Conservation (phyloP, 2,797 vertebrate species). For the Chiroxiphia lanceolata region DNA sequence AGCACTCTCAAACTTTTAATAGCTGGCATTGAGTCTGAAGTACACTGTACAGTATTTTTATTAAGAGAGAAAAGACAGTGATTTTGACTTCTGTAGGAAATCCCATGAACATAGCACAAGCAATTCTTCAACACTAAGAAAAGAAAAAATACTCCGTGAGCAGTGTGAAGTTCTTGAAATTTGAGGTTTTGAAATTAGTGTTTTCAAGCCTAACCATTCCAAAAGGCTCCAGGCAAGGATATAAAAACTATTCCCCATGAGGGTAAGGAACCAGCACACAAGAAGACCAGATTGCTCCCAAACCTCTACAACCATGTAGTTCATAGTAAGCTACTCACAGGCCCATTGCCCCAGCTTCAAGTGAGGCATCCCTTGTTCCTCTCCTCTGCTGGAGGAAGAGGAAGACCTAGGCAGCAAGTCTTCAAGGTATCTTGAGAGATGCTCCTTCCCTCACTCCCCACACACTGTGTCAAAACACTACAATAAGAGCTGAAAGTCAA, state of each 20-base stretch:
- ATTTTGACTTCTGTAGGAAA: neutral
- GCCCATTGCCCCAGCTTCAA: neutral
- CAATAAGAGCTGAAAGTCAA: neutral
- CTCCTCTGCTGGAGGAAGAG: neutral
- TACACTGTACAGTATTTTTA: neutral
- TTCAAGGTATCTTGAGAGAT: neutral
- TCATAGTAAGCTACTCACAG: neutral
- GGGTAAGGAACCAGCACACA: neutral
- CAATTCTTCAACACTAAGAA: neutral
- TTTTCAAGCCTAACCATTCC: conserved; percentile 5
- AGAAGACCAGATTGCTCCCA: neutral
- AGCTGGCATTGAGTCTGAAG: neutral
- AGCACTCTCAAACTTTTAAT: neutral
- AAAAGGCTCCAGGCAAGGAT: neutral
- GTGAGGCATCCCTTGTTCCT: neutral
- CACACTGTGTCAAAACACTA: neutral
- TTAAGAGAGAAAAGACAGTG: neutral
- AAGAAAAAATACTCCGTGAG: neutral
- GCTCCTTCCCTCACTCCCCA: neutral
- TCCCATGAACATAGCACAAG: neutral
- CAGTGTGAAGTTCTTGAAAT: neutral
- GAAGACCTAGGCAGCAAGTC: neutral
- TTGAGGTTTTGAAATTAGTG: neutral
- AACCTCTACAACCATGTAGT: neutral
- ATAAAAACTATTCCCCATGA: neutral